phyloP scores from a whole-genome alignment of 2,113 vertebrate genomes.

The Oreamnos americanus region DNA sequence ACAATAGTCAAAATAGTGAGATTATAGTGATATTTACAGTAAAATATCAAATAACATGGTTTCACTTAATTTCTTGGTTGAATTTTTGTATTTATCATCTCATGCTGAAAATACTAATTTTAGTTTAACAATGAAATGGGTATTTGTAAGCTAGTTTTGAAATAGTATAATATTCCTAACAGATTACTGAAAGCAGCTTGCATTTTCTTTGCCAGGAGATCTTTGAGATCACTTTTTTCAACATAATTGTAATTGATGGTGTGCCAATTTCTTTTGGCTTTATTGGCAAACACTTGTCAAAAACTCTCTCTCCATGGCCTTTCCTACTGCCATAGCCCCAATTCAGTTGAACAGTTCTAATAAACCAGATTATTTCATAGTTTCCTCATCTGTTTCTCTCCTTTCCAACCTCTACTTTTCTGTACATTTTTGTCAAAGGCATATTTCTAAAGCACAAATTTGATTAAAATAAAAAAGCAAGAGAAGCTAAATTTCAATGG shows the following conservation, averaged over 20 bases:
- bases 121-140: background rate
- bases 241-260: background rate
- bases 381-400: background rate
- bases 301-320: background rate
- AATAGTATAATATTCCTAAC: background rate
- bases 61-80: background rate
- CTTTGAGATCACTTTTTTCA: background rate
- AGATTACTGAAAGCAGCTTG: background rate
- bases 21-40: background rate
- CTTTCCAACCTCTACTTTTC: background rate
- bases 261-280: background rate
- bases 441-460: slow-evolving; percentile 10
- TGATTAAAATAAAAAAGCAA: slow-evolving; percentile 11
- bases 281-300: background rate
- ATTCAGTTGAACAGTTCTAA: background rate
- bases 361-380: background rate
- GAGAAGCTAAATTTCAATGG: background rate
- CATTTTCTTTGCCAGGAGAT: background rate
- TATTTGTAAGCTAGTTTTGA: slow-evolving; percentile 7
- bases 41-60: background rate
- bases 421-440: background rate
- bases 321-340: background rate
- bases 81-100: background rate
- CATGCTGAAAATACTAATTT: background rate
- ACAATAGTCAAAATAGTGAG: background rate